Conservation (phyloP, 2,113 vertebrate genomes). For the Microcebus tavaratra region DNA sequence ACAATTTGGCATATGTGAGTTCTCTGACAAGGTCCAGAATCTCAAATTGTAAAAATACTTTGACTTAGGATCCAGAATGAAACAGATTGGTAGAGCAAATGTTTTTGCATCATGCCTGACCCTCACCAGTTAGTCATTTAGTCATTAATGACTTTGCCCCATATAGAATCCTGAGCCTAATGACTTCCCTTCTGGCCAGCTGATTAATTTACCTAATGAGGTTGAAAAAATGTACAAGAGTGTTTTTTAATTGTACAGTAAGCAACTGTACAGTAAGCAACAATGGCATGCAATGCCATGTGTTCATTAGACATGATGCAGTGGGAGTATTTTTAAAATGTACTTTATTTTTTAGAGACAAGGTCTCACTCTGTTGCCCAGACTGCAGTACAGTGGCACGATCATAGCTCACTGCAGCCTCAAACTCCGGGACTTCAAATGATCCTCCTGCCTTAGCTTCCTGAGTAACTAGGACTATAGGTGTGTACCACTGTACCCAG, state of each 20-base stretch:
- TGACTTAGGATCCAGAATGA: not conserved
- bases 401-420: no score
- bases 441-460: no score
- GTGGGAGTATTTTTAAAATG: not conserved
- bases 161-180: not conserved
- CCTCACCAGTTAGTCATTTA: not conserved
- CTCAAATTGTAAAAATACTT: slow-evolving; percentile 33
- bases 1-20: not conserved
- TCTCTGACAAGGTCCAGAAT: slow-evolving; percentile 27
- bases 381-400: no score
- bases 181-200: not conserved
- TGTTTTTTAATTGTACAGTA: not conserved
- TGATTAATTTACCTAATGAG: slow-evolving; percentile 34
- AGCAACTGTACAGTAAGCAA: not conserved
- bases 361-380: no score
- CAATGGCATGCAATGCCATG: not conserved
- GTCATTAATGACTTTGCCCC: not conserved
- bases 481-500: no score
- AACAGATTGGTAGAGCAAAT: not conserved
- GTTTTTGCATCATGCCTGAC: not conserved
- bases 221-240: not conserved
- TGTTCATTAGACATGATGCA: not conserved
- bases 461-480: no score
- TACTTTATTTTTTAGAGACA: no score
- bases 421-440: no score